Evolutionary conservation across 2,113 vertebrate genomes (phyloP).

Genomic region (Ammospiza caudacuta): DNA sequence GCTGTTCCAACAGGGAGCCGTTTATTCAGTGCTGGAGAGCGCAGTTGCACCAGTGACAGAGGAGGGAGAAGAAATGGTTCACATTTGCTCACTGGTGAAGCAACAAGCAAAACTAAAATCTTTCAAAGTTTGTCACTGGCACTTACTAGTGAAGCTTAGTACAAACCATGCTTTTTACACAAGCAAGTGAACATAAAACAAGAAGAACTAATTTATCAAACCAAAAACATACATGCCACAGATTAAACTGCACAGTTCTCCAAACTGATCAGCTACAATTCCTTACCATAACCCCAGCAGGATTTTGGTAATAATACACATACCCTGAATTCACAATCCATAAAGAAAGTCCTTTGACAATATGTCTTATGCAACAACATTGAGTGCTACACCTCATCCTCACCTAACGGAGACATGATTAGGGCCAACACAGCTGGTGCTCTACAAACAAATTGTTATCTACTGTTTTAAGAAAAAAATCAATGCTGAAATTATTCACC

Average conservation of each 20-base stretch:
- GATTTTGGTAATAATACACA: not conserved
- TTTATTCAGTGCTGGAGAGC: slow-evolving; percentile 13
- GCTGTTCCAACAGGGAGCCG: slow-evolving; percentile 48
- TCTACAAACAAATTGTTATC: not conserved
- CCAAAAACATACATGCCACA: not conserved
- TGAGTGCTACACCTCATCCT: not conserved
- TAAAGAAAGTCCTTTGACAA: not conserved
- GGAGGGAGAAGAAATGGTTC: not conserved
- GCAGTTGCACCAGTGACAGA: not conserved
- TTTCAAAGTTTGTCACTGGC: not conserved
- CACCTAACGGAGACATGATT: not conserved
- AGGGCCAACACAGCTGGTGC: not conserved
- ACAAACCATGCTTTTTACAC: not conserved
- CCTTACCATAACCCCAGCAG: not conserved
- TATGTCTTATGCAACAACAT: not conserved
- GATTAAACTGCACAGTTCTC: not conserved
- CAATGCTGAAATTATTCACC: not conserved
- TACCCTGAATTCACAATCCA: not conserved
- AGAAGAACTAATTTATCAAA: not conserved
- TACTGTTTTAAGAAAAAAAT: not conserved
- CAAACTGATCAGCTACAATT: not conserved
- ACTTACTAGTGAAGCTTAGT: not conserved
- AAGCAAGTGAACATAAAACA: not conserved
- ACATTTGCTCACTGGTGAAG: not conserved
- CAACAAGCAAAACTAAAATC: not conserved